phyloP scores from a whole-genome alignment of 2,113 vertebrate genomes.

The Steatornis caripensis region DNA sequence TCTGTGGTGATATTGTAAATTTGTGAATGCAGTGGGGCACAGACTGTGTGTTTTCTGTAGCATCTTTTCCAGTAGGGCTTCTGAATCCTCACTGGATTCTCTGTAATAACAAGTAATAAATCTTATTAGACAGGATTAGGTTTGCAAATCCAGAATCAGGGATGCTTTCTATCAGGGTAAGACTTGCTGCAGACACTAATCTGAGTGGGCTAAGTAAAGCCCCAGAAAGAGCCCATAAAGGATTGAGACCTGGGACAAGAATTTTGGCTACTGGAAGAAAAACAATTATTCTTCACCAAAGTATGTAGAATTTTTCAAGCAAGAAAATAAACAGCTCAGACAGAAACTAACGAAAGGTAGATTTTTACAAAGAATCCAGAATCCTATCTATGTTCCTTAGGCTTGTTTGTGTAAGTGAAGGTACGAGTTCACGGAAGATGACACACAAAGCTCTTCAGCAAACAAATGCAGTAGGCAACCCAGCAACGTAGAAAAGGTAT shows the following conservation, averaged over 20 bases:
- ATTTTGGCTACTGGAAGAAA: not conserved
- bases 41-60: not conserved
- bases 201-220: not conserved
- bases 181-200: not conserved
- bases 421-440: not conserved
- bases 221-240: not conserved
- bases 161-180: not conserved
- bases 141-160: not conserved
- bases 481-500: not conserved
- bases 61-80: not conserved
- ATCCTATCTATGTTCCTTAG: not conserved
- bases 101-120: not conserved
- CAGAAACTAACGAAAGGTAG: not conserved
- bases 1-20: not conserved
- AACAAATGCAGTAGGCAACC: not conserved
- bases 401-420: not conserved
- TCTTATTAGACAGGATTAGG: not conserved
- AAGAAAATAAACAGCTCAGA: not conserved
- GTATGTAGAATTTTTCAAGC: not conserved
- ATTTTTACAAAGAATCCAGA: not conserved
- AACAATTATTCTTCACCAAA: not conserved
- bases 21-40: not conserved
- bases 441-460: not conserved
- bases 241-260: not conserved
- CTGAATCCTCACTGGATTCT: not conserved